A percentile compares a stretch with the other conserved stretches of the same genome.
phyloP scores from a whole-genome alignment of 2,113 vertebrate genomes.

The Tretioscincus oriximinensis region DNA sequence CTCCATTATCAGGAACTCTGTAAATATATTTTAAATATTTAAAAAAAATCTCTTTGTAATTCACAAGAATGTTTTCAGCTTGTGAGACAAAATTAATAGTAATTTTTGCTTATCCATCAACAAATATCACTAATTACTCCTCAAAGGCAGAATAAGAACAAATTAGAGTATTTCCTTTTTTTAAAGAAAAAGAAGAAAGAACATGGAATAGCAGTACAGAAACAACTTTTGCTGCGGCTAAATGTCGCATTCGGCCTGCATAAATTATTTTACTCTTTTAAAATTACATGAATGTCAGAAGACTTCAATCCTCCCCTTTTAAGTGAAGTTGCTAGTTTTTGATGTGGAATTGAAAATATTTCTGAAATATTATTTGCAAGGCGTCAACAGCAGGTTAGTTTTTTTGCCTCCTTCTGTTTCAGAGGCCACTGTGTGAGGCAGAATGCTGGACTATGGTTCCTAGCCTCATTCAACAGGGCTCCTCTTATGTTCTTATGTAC shows the following conservation, averaged over 20 bases:
- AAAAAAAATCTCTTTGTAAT: slow-evolving; percentile 54
- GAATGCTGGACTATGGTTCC: too few relatives aligned
- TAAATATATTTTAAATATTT: slow-evolving; percentile 70
- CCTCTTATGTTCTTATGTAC: too few relatives aligned
- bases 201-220: neutral
- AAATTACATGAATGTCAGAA: slow-evolving; percentile 8
- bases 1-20: slow-evolving; percentile 60
- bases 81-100: slow-evolving; percentile 48
- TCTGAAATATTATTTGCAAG: neutral
- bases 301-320: slow-evolving; percentile 25
- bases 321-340: slow-evolving; percentile 36
- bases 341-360: slow-evolving; percentile 38
- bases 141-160: slow-evolving; percentile 54
- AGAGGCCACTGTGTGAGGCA: too few relatives aligned
- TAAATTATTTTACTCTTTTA: slow-evolving; percentile 42
- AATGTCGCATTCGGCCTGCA: neutral
- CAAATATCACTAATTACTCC: slow-evolving; percentile 69
- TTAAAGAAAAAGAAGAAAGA: slow-evolving; percentile 50
- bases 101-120: slow-evolving; percentile 71
- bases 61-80: slow-evolving; percentile 60
- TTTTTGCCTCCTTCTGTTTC: too few relatives aligned
- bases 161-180: slow-evolving; percentile 52
- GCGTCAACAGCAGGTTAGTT: too few relatives aligned
- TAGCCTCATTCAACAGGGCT: too few relatives aligned
- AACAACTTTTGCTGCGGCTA: slow-evolving; percentile 34